Base-by-base conservation (phyloP, 1,140 invertebrate species). In the Magallana ariakensis region DNA sequence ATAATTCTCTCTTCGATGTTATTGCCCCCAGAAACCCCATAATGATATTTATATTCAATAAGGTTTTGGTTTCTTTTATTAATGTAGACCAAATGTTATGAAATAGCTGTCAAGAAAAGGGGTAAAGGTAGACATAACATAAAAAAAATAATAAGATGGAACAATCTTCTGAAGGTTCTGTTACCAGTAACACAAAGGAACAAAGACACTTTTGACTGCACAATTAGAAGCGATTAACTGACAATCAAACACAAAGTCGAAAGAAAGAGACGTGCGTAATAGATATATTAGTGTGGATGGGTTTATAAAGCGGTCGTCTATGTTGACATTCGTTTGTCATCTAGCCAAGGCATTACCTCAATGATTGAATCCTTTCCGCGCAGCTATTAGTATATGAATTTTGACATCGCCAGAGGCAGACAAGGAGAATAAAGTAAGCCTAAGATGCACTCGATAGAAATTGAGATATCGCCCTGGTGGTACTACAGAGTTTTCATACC, bases 201-300 rank as follows among this genome's bases (percentile, higher is more conserved):
- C 66, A 75, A 75, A 75, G 66, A 22, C 66, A 33, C 66, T 26
- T 75, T 26, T 75, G 66, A 75, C 11, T 75, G 66, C 66, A 75
- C 66, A 75, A 75, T 75, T 75, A 75, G 66, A 75, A 75, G 33
- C 66, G 66, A 75, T 75, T 75, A 75, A 75, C 22, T 75, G 66
- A 75, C 66, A 75, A 75, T 75, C 66, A 75, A 75, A 75, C 33
- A 26, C 66, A 75, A 75, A 26, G 22, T 11, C 33, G 33, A 75
- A 75, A 19, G 33, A 46, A 46, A 62, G 58, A 62, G 66, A 75
- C 22, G 22, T 75, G 22, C 66, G 66, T 26, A 75, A 75, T 75
- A 75, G 19, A 33, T 75, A 75, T 75, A 75, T 26, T 26, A 33
- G 66, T 26, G 66, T 75, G 22, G 22, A 75, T 75, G 33, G 66